Percentiles rank a stretch among this genome's conserved stretches.
phyloP scores from a whole-genome alignment of 2,113 vertebrate species.

The Polypterus senegalus region DNA sequence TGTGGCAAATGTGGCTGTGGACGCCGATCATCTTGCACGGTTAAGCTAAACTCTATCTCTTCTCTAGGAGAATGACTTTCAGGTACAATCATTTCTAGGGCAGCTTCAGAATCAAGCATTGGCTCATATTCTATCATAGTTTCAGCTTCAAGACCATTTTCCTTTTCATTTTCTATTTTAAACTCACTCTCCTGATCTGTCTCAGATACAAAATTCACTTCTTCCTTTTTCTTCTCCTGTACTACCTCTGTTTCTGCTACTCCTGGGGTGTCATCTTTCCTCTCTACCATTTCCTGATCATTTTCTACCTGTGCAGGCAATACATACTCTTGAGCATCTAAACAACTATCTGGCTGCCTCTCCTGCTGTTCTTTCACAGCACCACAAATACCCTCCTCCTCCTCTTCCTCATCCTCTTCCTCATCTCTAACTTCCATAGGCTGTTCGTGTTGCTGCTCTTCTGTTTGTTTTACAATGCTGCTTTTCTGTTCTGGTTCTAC shows the following conservation, averaged over 20 bases:
- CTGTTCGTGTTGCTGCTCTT: conserved; percentile 45
- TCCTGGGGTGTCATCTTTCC: conserved; percentile 45
- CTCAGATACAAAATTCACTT: conserved; percentile 46
- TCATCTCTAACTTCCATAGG: conserved; percentile 41
- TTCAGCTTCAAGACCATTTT: conserved; percentile 42
- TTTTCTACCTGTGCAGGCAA: conserved; percentile 34
- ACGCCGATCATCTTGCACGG: not conserved
- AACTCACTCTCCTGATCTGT: conserved; percentile 40
- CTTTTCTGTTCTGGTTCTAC: conserved; percentile 58
- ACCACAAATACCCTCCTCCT: conserved; percentile 37
- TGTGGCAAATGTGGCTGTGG: conserved; percentile 19
- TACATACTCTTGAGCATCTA: conserved; percentile 9
- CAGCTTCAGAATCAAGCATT: conserved; percentile 25
- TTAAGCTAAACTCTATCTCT: not conserved
- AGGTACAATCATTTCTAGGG: conserved; percentile 26
- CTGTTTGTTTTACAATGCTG: conserved; percentile 16
- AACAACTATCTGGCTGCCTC: conserved; percentile 8
- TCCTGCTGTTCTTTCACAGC: conserved; percentile 32
- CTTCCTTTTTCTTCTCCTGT: conserved; percentile 43
- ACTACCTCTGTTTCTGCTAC: conserved; percentile 48
- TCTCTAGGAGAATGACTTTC: conserved; percentile 30
- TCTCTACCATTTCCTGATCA: conserved; percentile 51
- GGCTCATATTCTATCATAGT: conserved; percentile 38
- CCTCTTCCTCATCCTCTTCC: conserved; percentile 41
- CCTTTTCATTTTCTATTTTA: conserved; percentile 36